Base-by-base conservation (phyloP, 1,140 invertebrate genomes). In the Trichogramma pretiosum region DNA sequence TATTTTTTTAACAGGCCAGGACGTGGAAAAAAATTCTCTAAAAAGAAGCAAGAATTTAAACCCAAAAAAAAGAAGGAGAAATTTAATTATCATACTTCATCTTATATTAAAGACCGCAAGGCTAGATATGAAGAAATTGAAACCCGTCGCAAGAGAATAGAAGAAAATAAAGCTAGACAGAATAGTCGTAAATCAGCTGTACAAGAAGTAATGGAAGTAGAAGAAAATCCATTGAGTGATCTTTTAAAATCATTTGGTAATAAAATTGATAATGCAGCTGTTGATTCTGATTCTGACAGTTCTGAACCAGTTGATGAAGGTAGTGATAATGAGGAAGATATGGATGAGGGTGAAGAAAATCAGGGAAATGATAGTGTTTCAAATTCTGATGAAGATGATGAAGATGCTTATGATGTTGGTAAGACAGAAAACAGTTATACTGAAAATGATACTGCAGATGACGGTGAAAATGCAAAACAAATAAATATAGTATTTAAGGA, bases 191-290 rank as follows among this genome's bases (percentile, higher is more conserved):
- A n/a, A n/a, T n/a, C n/a, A n/a, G n/a, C n/a, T n/a, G n/a, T n/a
- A n/a, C n/a, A n/a, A n/a, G n/a, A n/a, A n/a, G n/a, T n/a, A n/a
- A 10, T 46, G 11, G 52, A 55, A n/a, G 58, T 68, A 7, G 70
- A 74, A 39, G 69, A 74, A 48, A 68, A 81, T 70, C 64, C 70
- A 11, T 63, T 77, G 54, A 65, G 70, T 40, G 64, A 75, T 39
- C 64, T 83, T 44, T 57, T 80, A 21, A 72, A 74, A 1, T 77
- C 75, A 46, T 79, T 83, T 59, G 54, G 46, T 33, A 50, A 36
- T 14, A 49, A 56, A 19, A 55, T 57, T 16, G 39, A 46, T 16
- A 63, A 55, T 22, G 57, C 60, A 45, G 24, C 64, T 21, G 55
- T 62, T 18, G 60, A 62, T 36, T 66, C 66, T 38, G 62, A 65